Base-by-base conservation (phyloP, 2,888 invertebrate genomes). In the Litoditis marina region DNA sequence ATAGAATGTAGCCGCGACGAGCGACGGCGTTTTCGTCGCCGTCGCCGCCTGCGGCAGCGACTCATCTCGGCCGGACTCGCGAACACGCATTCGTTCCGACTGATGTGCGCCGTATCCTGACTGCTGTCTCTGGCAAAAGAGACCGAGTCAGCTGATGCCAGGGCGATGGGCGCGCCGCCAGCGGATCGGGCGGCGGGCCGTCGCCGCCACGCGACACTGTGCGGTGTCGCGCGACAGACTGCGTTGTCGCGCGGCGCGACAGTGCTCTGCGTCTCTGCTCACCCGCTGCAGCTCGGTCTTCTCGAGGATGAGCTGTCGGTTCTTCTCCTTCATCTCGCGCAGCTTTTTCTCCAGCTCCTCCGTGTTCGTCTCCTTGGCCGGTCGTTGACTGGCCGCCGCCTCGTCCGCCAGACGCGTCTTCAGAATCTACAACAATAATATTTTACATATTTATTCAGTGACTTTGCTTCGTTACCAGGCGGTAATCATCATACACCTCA, bases 211-310 rank as follows among this genome's bases (percentile, higher is more conserved):
- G n/a, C n/a, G n/a, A n/a, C n/a, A n/a, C n/a, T n/a, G n/a, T n/a
- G n/a, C n/a, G n/a, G n/a, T n/a, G n/a, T n/a, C n/a, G n/a, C n/a
- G n/a, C n/a, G n/a, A n/a, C n/a, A n/a, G n/a, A n/a, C n/a, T n/a
- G n/a, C n/a, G n/a, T n/a, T n/a, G n/a, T n/a, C n/a, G n/a, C n/a
- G n/a, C n/a, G n/a, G n/a, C n/a, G n/a, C n/a, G n/a, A n/a, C n/a
- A n/a, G n/a, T n/a, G n/a, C n/a, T n/a, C n/a, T n/a, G n/a, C n/a
- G n/a, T n/a, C 53, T 13, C 49, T 39, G 42, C 71, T 75, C 46
- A 83, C 83, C 74, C 83, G 76, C 67, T 84, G 84, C 56, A 85
- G 72, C 22, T 82, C 83, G 54, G 84, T 81, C 54, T 84, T 82
- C 65, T 85, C 82, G 69, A 78, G 61, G 13, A 79, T 74, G 36